Base-by-base conservation (phyloP, 2,113 vertebrate genomes). In the Mormyrus lacerda region DNA sequence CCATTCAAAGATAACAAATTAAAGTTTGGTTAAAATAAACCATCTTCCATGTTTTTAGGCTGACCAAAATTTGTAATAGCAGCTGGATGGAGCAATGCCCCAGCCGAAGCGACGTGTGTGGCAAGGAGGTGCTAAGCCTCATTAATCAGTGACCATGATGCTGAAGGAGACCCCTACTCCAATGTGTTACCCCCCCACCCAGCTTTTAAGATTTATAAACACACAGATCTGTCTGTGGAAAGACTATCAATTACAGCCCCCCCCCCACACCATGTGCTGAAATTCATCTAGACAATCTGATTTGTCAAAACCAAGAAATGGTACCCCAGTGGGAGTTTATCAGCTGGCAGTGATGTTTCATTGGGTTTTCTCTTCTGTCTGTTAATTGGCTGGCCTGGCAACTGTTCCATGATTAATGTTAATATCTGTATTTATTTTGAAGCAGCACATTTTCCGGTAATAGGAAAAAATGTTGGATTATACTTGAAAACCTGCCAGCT, bases 181-280 rank as follows among this genome's bases (percentile, higher is more conserved):
- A 84, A 39, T 15, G 44, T 51, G 55, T 86, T n/a, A 31, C n/a
- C 58, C 61, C 39, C 47, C 53, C 27, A 27, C 47, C 53, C 27
- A 27, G 21, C 53, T 50, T 89, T 89, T 89, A 65, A 89, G 39
- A 50, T 65, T 65, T 84, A 85, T 85, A 89, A 89, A 85, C 83
- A 87, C 19, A 51, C 27, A 8, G 45, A 73, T 45, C 24, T 44
- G 13, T 73, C 7, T 13, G 8, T 35, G 24, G 69, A 76, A 87
- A 39, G 42, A 17, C 85, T 51, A 87, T 87, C 58, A 87, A 51
- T 87, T 53, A 86, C 27, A 65, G 8, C 13, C 55, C 31, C 15
- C 48, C 47, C 73, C 27, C 45, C 42, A 15, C 42, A 48, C 48
- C n/a, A 86, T 51, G 15, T 53, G 85, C 85, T 86, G 85, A 86